Percentiles rank a stretch among this genome's conserved stretches.
Evolutionary conservation across 2,888 invertebrate species (phyloP).

Genomic region (Trissolcus brochymenae): DNA sequence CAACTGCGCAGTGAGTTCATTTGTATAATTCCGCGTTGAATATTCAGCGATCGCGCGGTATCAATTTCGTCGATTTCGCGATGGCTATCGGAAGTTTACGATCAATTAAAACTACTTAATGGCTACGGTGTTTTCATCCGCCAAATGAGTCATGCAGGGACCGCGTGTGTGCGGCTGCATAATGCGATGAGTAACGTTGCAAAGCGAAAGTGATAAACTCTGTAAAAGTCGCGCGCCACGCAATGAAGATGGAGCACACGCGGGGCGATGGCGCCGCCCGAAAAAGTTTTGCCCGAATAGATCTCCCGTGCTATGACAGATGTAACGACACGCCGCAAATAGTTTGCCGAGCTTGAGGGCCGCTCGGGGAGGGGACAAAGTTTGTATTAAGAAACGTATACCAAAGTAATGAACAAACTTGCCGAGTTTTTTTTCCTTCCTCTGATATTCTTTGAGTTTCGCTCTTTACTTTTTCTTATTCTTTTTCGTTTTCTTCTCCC

Average conservation of each 20-base stretch:
- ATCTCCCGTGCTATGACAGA: conserved; percentile 46
- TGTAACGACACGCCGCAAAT: conserved; percentile 52
- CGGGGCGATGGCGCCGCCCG: conserved; percentile 19
- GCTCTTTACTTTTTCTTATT: no score
- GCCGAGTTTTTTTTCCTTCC: conserved; percentile 1
- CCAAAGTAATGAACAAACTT: conserved; percentile 43
- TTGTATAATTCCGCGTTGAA: conserved; percentile 25
- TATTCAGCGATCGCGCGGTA: conserved; percentile 32
- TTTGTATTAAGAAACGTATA: conserved; percentile 36
- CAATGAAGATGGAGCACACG: conserved; percentile 34
- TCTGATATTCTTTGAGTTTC: not conserved
- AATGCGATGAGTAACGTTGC: conserved; percentile 42
- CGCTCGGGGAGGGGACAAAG: conserved; percentile 24
- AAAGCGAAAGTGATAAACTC: conserved; percentile 47
- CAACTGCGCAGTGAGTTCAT: conserved; percentile 17
- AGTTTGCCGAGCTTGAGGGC: conserved; percentile 24
- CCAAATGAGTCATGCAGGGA: conserved; percentile 41
- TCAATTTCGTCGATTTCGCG: conserved; percentile 33
- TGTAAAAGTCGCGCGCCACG: conserved; percentile 34
- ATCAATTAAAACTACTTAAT: conserved; percentile 38
- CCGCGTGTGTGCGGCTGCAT: conserved; percentile 13
- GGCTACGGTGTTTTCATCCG: conserved; percentile 33
- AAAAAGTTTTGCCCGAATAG: conserved; percentile 43
- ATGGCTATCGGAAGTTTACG: conserved; percentile 42
- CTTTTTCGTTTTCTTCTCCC: no score